These are phyloP conservation scores for Globodera rostochiensis DNA, from an alignment of 1,140 invertebrate genomes.

Conservation along the genomic window DNA sequence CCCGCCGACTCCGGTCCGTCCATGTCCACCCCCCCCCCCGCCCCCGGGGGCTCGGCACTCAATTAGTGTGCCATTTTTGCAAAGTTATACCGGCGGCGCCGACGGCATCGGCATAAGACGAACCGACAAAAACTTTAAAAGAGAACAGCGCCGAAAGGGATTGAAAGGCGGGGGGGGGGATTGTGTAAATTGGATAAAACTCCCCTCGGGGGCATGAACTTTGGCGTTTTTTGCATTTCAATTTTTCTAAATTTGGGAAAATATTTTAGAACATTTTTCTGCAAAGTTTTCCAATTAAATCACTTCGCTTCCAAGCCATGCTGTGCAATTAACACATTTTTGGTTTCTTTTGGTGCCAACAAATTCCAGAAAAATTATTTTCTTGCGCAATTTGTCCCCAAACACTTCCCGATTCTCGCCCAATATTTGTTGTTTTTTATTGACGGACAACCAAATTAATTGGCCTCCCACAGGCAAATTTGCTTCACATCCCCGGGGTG, in stretches of 20 bases:
- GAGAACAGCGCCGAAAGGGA: too few relatives aligned
- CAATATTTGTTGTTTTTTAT: conserved; percentile 13
- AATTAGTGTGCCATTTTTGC: neutral
- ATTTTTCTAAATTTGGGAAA: too few relatives aligned
- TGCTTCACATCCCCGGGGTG: neutral
- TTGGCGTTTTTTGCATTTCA: too few relatives aligned
- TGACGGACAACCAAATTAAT: conserved; percentile 19
- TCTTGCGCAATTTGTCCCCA: conserved; percentile 20
- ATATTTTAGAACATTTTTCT: too few relatives aligned
- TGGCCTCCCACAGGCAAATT: neutral
- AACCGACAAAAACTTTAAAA: too few relatives aligned
- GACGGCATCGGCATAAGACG: too few relatives aligned
- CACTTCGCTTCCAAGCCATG: neutral
- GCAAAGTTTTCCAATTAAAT: too few relatives aligned
- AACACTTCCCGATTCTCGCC: neutral
- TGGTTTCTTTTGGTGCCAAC: neutral
- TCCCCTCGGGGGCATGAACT: too few relatives aligned
- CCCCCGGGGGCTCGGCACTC: neutral
- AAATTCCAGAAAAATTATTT: neutral
- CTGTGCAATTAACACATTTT: conserved; percentile 16
- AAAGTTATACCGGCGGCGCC: too few relatives aligned
- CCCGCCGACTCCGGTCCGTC: neutral
- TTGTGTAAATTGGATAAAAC: too few relatives aligned
- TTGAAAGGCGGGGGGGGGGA: too few relatives aligned
- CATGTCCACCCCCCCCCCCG: neutral